Evolutionary conservation across 1,140 invertebrate genomes (phyloP).

Genomic region (Meloidogyne floridensis): DNA sequence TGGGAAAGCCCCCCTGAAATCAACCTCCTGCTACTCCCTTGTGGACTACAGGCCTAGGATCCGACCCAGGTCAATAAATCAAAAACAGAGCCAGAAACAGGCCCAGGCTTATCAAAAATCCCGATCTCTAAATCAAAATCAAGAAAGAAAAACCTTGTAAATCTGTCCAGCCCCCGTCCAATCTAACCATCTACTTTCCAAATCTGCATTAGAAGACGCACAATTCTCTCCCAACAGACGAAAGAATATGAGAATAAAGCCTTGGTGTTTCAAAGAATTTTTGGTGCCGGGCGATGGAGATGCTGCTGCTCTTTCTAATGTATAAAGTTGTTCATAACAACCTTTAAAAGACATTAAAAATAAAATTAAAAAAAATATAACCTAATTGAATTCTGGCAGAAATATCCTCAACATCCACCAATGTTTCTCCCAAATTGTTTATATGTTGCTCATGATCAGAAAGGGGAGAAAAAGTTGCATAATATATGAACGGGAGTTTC

Average conservation of each 20-base stretch:
- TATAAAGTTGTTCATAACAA: constrained; percentile 57
- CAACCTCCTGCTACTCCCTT: too few relatives aligned
- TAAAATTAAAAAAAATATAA: constrained; percentile 3
- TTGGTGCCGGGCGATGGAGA: not conserved
- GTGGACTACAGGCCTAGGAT: too few relatives aligned
- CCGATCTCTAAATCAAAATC: too few relatives aligned
- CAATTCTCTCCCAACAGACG: constrained; percentile 50
- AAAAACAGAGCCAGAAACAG: too few relatives aligned
- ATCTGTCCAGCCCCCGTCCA: too few relatives aligned
- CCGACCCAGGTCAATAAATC: too few relatives aligned
- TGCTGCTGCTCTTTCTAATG: constrained; percentile 40
- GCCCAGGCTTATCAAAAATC: too few relatives aligned
- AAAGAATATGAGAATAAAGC: constrained; percentile 58
- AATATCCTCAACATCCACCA: not conserved
- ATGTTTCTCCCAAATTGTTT: not conserved
- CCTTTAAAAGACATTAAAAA: constrained; percentile 42
- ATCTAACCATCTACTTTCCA: constrained; percentile 22
- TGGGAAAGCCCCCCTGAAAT: too few relatives aligned
- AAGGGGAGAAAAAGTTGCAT: constrained; percentile 35
- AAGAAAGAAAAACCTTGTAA: too few relatives aligned
- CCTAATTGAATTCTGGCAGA: constrained; percentile 24
- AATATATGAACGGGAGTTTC: constrained; percentile 59
- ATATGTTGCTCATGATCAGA: not conserved
- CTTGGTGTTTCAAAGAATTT: constrained; percentile 47
- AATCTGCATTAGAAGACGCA: not conserved